A percentile compares a stretch with the other conserved stretches of the same genome.
phyloP scores from a whole-genome alignment of 2,888 invertebrate species.

The Lumbricus terrestris region DNA sequence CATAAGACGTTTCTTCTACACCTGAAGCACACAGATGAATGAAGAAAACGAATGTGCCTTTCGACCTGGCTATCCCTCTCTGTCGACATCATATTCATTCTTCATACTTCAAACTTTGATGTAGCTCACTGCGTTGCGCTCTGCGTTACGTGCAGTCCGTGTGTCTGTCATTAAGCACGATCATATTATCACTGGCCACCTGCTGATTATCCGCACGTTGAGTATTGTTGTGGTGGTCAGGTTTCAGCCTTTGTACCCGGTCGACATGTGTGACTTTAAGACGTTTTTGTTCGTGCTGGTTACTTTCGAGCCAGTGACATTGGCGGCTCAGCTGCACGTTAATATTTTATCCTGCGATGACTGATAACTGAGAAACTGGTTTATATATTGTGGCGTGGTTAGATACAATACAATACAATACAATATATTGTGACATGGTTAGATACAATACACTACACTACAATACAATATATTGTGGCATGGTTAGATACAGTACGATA shows the following conservation, averaged over 20 bases:
- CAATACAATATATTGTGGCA: too few species aligned
- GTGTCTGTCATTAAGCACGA: too few species aligned
- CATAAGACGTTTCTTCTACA: background rate
- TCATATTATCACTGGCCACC: too few species aligned
- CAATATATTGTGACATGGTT: too few species aligned
- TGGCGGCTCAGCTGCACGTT: background rate
- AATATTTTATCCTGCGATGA: background rate
- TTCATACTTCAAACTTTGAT: background rate
- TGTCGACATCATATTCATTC: background rate
- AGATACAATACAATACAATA: too few species aligned
- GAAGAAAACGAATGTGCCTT: background rate
- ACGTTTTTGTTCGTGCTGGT: background rate
- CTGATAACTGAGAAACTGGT: background rate
- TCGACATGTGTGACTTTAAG: background rate
- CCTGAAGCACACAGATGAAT: too few species aligned
- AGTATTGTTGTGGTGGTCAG: background rate
- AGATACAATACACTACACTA: too few species aligned
- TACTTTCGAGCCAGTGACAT: background rate
- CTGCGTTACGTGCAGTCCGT: too few species aligned
- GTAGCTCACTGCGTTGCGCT: background rate
- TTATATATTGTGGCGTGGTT: too few species aligned
- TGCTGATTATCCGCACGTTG: too few species aligned
- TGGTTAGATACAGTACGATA: too few species aligned
- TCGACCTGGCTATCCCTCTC: background rate
- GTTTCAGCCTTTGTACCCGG: background rate